phyloP scores from a whole-genome alignment of 2,888 invertebrate species.

The Halocaridina rubra region DNA sequence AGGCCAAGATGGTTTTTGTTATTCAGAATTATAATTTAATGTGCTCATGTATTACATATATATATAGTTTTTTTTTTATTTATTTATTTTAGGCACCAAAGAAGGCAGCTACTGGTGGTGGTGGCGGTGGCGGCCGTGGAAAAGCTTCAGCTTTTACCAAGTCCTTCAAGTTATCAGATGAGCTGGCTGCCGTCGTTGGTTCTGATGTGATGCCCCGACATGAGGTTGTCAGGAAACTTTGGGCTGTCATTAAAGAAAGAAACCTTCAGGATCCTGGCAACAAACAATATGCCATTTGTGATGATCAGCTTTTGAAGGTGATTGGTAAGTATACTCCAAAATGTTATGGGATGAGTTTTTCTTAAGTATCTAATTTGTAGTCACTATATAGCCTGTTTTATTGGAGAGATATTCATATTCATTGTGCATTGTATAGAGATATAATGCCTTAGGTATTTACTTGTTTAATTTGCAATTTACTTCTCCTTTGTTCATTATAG shows the following conservation, averaged over 20 bases:
- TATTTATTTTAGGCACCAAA: neutral
- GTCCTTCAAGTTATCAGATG: slow-evolving; percentile 85
- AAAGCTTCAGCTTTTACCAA: slow-evolving; percentile 84
- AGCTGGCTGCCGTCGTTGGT: slow-evolving; percentile 86
- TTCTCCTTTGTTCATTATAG: neutral
- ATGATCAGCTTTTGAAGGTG: slow-evolving; percentile 87
- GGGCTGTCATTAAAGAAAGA: slow-evolving; percentile 89
- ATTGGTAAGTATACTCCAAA: slow-evolving; percentile 81
- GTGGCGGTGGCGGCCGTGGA: slow-evolving; percentile 44
- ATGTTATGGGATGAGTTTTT: too few relatives aligned
- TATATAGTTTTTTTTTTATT: neutral
- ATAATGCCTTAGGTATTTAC: too few relatives aligned
- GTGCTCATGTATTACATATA: neutral
- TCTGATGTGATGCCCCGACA: slow-evolving; percentile 86
- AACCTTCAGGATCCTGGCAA: slow-evolving; percentile 91
- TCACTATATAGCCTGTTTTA: too few relatives aligned
- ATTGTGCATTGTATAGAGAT: too few relatives aligned
- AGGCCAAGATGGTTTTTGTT: too few relatives aligned
- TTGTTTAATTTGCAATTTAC: too few relatives aligned
- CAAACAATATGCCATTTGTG: slow-evolving; percentile 94
- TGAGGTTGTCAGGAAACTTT: slow-evolving; percentile 89
- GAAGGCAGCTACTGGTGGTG: neutral
- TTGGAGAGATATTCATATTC: too few relatives aligned
- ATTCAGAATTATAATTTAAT: too few relatives aligned
- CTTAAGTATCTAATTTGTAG: too few relatives aligned